Percentiles rank a stretch among this genome's conserved stretches.
Conservation (phyloP, 1,140 invertebrate genomes). For the Pogonomyrmex californicus region DNA sequence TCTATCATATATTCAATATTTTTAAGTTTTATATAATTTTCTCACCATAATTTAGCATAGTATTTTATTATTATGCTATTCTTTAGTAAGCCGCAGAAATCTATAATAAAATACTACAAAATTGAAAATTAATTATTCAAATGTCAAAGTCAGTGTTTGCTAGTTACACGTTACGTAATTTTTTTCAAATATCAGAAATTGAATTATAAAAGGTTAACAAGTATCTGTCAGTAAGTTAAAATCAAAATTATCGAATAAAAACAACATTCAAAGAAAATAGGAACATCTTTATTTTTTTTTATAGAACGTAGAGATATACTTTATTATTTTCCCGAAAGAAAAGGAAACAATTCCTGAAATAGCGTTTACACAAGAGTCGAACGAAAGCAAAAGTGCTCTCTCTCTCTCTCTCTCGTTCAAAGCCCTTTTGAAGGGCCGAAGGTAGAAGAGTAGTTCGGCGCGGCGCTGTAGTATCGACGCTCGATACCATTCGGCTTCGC, state of each 20-base stretch:
- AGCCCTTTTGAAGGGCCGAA: background rate
- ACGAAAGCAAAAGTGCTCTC: constrained; percentile 35
- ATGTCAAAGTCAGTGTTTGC: too few relatives aligned
- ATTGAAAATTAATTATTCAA: too few relatives aligned
- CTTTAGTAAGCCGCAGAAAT: too few relatives aligned
- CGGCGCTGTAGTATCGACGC: constrained; percentile 50
- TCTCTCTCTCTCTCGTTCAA: background rate
- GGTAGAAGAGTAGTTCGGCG: background rate
- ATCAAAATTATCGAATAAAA: background rate
- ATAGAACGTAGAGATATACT: background rate
- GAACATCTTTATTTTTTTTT: background rate
- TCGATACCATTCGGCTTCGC: constrained; percentile 13
- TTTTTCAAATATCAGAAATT: too few relatives aligned
- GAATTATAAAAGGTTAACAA: background rate
- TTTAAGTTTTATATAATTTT: too few relatives aligned
- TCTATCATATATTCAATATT: too few relatives aligned
- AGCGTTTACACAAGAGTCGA: background rate
- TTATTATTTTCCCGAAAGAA: background rate
- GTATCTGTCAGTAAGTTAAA: background rate
- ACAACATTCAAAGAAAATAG: background rate
- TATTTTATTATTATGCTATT: too few relatives aligned
- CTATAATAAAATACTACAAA: too few relatives aligned
- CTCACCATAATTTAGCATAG: too few relatives aligned
- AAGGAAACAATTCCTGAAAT: background rate
- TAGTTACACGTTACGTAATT: too few relatives aligned